phyloP scores from a whole-genome alignment of 37 sponge, comb jelly and placozoan genomes.

The Halisarca cf. caerulea region DNA sequence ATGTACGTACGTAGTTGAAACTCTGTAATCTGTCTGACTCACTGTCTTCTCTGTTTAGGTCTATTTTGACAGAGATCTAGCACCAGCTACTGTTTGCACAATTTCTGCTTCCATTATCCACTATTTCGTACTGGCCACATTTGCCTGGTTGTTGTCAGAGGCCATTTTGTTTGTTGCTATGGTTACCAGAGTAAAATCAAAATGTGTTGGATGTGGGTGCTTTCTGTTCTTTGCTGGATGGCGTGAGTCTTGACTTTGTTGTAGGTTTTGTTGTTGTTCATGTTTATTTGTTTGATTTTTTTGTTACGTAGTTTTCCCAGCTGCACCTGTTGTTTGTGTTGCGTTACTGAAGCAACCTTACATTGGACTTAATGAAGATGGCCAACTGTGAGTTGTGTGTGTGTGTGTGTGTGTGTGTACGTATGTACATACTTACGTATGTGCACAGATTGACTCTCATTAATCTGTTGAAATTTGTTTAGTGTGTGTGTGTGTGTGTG shows the following conservation, averaged over 20 bases:
- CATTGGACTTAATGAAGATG: background rate
- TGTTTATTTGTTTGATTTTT: background rate
- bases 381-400: background rate
- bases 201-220: slow-evolving; percentile 16
- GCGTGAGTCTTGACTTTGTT: slow-evolving; percentile 9
- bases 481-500: too few relatives aligned
- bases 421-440: background rate
- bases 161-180: slow-evolving; percentile 15
- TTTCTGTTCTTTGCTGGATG: slow-evolving; percentile 4
- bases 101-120: slow-evolving; percentile 1
- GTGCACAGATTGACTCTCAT: background rate
- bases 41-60: slow-evolving; percentile 4
- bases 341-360: background rate
- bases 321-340: slow-evolving; percentile 8
- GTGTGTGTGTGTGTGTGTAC: background rate
- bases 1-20: too few relatives aligned
- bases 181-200: slow-evolving; percentile 3
- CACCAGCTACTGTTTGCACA: slow-evolving; percentile 1
- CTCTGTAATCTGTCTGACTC: too few relatives aligned
- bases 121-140: background rate
- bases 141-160: slow-evolving; percentile 19
- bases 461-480: background rate
- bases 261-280: background rate
- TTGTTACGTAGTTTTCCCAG: background rate
- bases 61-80: background rate